Evolutionary conservation across 2,113 vertebrate genomes (phyloP).

Genomic region (Perca flavescens): DNA sequence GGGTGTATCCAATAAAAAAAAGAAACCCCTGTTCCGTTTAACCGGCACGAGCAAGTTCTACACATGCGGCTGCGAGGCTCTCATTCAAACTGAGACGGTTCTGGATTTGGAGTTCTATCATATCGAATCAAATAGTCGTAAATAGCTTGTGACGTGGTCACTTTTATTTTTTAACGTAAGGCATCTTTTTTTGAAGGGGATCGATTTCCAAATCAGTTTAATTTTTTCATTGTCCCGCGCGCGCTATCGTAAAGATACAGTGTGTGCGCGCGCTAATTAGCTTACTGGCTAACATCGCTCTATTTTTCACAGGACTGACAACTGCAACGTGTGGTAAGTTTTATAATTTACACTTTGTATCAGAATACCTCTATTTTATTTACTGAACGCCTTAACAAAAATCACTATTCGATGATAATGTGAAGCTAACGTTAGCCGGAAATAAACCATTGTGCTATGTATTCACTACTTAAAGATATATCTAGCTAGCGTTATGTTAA

Average conservation of each 20-base stretch:
- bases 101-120: not conserved
- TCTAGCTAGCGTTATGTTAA: too few relatives aligned
- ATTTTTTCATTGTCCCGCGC: slow-evolving; percentile 67
- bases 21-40: not conserved
- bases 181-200: slow-evolving; percentile 3
- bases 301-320: slow-evolving; percentile 32
- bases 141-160: not conserved
- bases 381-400: fast-evolving
- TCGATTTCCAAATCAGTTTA: not conserved
- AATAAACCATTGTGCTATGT: slow-evolving; percentile 6
- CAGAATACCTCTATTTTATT: not conserved
- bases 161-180: not conserved
- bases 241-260: slow-evolving; percentile 50
- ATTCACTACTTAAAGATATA: not conserved
- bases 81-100: slow-evolving; percentile 57
- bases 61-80: slow-evolving; percentile 15
- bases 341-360: not conserved
- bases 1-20: slow-evolving; percentile 60
- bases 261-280: slow-evolving; percentile 68
- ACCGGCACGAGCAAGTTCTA: slow-evolving; percentile 49
- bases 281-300: slow-evolving; percentile 46
- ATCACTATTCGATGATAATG: not conserved
- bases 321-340: slow-evolving; percentile 75
- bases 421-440: not conserved
- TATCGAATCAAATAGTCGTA: not conserved